Evolutionary conservation across 2,888 invertebrate species (phyloP).

Genomic region (Dicycla oo): DNA sequence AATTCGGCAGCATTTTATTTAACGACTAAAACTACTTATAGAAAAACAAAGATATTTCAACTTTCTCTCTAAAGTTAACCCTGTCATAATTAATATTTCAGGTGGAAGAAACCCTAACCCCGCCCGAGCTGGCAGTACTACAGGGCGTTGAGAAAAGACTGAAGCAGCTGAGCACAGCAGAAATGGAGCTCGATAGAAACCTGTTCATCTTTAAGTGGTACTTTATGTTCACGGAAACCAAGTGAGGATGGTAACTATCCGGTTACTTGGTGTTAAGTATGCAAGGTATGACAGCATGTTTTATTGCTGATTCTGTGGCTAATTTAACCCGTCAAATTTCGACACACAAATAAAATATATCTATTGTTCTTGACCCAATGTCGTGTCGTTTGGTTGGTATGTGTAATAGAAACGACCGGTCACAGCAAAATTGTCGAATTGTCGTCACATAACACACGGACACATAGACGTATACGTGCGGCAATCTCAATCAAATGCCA

Average conservation of each 20-base stretch:
- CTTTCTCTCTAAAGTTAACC: background rate
- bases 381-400: too few relatives aligned
- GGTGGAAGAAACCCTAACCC: conserved; percentile 96
- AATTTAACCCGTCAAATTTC: too few relatives aligned
- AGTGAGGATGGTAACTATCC: conserved; percentile 24
- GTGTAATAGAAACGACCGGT: too few relatives aligned
- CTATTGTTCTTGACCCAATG: too few relatives aligned
- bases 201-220: conserved; percentile 95
- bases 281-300: background rate
- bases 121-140: conserved; percentile 94
- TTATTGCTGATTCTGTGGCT: background rate
- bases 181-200: conserved; percentile 95
- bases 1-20: too few relatives aligned
- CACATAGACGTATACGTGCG: too few relatives aligned
- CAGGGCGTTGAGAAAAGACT: conserved; percentile 93
- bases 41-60: background rate
- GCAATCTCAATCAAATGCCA: too few relatives aligned
- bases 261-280: background rate
- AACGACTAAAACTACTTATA: too few relatives aligned
- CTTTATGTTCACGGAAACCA: conserved; percentile 83
- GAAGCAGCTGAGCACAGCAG: conserved; percentile 94
- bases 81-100: conserved; percentile 70
- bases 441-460: too few relatives aligned
- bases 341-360: too few relatives aligned
- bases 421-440: background rate